A percentile compares a stretch with the other conserved stretches of the same genome.
phyloP scores from a whole-genome alignment of 2,113 vertebrate genomes.

The Proterorhinus semilunaris region DNA sequence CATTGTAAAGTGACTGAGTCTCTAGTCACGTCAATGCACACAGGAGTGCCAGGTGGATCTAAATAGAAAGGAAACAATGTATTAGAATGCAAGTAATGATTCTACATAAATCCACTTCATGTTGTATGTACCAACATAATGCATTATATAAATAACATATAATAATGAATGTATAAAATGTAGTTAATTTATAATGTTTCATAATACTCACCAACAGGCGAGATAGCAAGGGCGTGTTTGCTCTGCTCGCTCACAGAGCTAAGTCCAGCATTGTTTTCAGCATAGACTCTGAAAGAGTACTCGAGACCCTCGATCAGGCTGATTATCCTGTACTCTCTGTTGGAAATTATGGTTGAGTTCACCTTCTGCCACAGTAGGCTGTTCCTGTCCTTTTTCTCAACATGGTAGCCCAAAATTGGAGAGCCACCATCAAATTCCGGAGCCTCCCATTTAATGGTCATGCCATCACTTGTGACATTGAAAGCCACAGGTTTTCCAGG shows the following conservation, averaged over 20 bases:
- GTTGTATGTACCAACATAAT: not conserved
- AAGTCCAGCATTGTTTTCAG: conserved; percentile 92
- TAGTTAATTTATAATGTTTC: not conserved
- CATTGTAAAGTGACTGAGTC: conserved; percentile 95
- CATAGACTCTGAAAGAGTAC: conserved; percentile 95
- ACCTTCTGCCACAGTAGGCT: conserved; percentile 97
- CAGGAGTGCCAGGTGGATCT: conserved; percentile 96
- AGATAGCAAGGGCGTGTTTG: conserved; percentile 91
- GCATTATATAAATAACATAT: not conserved
- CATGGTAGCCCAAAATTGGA: conserved; percentile 90
- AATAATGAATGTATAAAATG: not conserved
- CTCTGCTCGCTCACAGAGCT: conserved; percentile 91
- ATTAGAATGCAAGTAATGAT: not conserved
- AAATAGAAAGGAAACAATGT: conserved; percentile 13
- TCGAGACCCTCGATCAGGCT: conserved; percentile 93
- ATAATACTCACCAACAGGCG: conserved; percentile 91
- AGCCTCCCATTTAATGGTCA: conserved; percentile 95
- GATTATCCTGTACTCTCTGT: conserved; percentile 90
- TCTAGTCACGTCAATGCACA: conserved; percentile 95
- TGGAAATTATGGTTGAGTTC: conserved; percentile 87
- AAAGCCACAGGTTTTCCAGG: conserved; percentile 92
- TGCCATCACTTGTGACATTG: conserved; percentile 94
- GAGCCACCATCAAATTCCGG: conserved; percentile 93
- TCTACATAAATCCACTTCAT: no score
- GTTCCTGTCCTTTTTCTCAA: conserved; percentile 99